phyloP scores from a whole-genome alignment of 2,797 vertebrate genomes.

The Pipistrellus pygmaeus region DNA sequence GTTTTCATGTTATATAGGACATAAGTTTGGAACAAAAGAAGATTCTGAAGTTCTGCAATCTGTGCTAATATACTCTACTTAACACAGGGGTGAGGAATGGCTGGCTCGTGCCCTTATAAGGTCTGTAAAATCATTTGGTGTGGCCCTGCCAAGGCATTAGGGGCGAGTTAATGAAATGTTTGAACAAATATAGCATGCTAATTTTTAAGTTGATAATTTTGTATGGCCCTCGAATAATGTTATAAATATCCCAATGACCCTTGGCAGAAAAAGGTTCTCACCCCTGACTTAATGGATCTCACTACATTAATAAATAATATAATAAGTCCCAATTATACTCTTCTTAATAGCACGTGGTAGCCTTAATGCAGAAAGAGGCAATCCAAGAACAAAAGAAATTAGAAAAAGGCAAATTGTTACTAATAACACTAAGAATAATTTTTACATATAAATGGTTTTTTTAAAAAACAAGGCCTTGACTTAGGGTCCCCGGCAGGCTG shows the following conservation, averaged over 20 bases:
- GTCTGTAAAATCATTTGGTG: no score
- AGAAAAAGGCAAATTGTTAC: not conserved
- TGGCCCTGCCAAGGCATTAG: no score
- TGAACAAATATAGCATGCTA: no score
- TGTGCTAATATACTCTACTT: constrained; percentile 4
- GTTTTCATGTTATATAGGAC: constrained; percentile 37
- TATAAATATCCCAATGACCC: no score
- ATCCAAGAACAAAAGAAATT: constrained; percentile 18
- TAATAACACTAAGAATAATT: not conserved
- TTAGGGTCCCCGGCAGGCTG: not conserved
- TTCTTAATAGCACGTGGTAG: not conserved
- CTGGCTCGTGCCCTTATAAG: no score
- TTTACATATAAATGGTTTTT: not conserved
- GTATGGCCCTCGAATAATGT: no score
- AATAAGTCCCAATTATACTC: not conserved
- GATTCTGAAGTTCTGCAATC: constrained; percentile 6
- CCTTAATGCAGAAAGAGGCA: not conserved
- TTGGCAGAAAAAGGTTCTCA: no score
- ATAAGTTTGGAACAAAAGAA: constrained; percentile 30
- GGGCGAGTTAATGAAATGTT: no score
- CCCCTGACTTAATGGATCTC: not conserved
- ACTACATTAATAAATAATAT: constrained; percentile 17
- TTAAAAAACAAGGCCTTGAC: not conserved
- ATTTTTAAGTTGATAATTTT: no score
- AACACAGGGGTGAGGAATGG: not conserved